These are phyloP conservation scores for Spatula clypeata DNA, from an alignment of 2,797 vertebrate species.

Conservation along the genomic window DNA sequence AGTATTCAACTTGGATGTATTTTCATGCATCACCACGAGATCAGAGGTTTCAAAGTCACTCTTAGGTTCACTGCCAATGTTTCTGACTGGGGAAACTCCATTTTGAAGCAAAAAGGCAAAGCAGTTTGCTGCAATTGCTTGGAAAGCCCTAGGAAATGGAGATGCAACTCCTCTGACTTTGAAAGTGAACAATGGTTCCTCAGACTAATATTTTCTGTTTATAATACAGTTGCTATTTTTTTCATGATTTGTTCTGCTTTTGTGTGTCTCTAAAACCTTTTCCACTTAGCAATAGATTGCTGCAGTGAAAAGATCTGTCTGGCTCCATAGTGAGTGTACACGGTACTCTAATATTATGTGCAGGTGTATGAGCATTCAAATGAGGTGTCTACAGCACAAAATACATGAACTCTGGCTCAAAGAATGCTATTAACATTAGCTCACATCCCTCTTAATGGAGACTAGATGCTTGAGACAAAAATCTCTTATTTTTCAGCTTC, in stretches of 20 bases:
- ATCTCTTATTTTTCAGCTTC: slow-evolving; percentile 18
- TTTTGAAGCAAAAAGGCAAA: background rate
- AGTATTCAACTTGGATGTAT: accelerated
- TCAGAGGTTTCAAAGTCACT: background rate
- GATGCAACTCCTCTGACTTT: background rate
- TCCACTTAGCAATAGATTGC: background rate
- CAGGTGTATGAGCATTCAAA: background rate
- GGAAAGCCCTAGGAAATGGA: background rate
- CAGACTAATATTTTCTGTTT: background rate
- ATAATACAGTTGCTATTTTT: background rate
- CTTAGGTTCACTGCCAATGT: background rate
- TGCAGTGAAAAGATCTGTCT: background rate
- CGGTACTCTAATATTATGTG: accelerated
- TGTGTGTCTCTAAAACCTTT: background rate
- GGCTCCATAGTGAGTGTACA: background rate
- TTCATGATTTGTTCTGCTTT: background rate
- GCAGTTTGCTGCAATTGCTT: background rate
- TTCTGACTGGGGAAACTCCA: background rate
- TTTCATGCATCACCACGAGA: accelerated
- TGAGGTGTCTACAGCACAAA: background rate
- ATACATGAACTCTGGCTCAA: background rate
- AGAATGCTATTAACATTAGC: background rate
- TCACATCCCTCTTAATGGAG: background rate
- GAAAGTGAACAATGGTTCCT: background rate
- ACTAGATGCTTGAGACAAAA: slow-evolving; percentile 45